A percentile compares a stretch with the other conserved stretches of the same genome.
Conservation (phyloP, 2,888 invertebrate genomes). For the Limenitis camilla region DNA sequence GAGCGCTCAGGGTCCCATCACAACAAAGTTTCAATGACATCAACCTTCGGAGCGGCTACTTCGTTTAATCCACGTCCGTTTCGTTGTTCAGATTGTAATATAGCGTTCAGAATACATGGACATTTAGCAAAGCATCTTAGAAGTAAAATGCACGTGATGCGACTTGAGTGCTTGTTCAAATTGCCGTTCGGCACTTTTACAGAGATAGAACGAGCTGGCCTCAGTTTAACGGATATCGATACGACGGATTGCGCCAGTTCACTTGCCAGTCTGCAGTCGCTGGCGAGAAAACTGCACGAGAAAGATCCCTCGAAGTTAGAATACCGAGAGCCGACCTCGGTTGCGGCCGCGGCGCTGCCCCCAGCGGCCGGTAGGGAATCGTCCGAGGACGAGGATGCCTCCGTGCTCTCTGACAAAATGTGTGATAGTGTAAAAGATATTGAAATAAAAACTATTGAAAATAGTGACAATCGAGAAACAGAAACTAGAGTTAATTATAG, state of each 20-base stretch:
- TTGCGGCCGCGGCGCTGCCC: constrained; percentile 39
- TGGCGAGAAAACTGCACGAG: constrained; percentile 86
- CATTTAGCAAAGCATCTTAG: constrained; percentile 97
- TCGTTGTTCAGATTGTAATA: constrained; percentile 95
- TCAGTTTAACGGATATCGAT: constrained; percentile 94
- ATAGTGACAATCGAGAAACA: constrained; percentile 57
- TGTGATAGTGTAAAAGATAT: constrained; percentile 66
- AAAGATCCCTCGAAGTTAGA: constrained; percentile 87
- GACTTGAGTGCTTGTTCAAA: constrained; percentile 92
- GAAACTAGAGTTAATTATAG: constrained; percentile 69
- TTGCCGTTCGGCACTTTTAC: constrained; percentile 95
- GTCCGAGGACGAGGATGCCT: constrained; percentile 72
- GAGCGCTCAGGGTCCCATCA: constrained; percentile 93
- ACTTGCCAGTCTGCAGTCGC: constrained; percentile 87
- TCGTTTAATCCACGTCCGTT: constrained; percentile 96
- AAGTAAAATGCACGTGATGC: constrained; percentile 96
- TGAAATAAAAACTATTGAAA: constrained; percentile 62
- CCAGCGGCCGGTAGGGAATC: constrained; percentile 62
- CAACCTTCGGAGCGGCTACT: constrained; percentile 88
- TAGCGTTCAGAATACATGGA: constrained; percentile 96
- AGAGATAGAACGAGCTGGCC: constrained; percentile 92
- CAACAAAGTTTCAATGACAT: constrained; percentile 92
- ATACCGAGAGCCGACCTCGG: constrained; percentile 70
- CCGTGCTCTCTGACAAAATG: constrained; percentile 42
- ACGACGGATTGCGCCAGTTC: constrained; percentile 97